phyloP scores from a whole-genome alignment of 2,797 vertebrate species.

The Lepus oiostolus region DNA sequence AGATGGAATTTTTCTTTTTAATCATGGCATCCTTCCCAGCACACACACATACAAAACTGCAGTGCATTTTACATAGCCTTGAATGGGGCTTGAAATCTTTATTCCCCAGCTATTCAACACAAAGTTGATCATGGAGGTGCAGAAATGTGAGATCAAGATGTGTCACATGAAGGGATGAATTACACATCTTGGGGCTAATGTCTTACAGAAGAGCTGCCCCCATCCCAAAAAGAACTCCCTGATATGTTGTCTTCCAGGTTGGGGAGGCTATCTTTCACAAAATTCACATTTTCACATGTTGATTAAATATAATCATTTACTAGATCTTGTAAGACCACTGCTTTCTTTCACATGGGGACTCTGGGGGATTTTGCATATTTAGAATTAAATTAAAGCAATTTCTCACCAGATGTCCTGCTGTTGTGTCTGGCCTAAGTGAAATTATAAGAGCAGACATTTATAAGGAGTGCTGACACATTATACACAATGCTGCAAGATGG shows the following conservation, averaged over 20 bases:
- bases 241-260: neutral
- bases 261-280: neutral
- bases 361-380: neutral
- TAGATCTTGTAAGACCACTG: neutral
- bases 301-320: neutral
- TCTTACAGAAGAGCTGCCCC: neutral
- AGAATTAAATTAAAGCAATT: conserved; percentile 21
- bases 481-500: neutral
- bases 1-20: neutral
- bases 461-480: neutral
- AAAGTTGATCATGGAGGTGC: neutral
- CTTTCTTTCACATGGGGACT: neutral
- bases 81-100: neutral
- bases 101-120: neutral
- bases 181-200: too few relatives aligned
- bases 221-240: neutral
- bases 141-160: neutral
- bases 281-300: neutral
- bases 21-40: neutral
- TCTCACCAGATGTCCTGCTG: neutral
- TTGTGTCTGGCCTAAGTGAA: neutral
- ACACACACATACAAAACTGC: neutral
- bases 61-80: neutral
- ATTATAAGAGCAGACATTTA: neutral
- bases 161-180: neutral